These are phyloP conservation scores for Tribolium castaneum DNA, from an alignment of 1,140 invertebrate species.

Conservation along the genomic window DNA sequence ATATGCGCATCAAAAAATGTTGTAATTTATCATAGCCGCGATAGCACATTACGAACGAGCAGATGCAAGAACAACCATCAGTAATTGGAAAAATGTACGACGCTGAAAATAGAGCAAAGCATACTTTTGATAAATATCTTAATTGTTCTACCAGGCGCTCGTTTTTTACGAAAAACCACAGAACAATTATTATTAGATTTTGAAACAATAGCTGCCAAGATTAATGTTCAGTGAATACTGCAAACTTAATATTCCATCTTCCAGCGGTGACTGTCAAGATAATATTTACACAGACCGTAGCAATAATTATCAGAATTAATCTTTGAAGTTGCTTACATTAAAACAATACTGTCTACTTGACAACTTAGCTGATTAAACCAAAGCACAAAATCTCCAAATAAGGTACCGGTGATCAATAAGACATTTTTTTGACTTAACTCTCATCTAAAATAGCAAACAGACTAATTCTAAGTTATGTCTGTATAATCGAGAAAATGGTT, in stretches of 20 bases:
- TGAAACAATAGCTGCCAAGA: background rate
- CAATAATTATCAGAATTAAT: conserved; percentile 22
- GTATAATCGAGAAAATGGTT: too few species aligned
- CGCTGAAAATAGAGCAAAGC: background rate
- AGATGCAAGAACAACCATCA: background rate
- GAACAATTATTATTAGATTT: background rate
- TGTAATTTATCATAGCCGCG: background rate
- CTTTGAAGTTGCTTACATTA: background rate
- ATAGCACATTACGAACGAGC: background rate
- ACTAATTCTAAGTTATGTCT: too few species aligned
- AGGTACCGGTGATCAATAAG: background rate
- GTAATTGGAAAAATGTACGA: background rate
- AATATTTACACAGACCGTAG: conserved; percentile 4
- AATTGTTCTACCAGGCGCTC: background rate
- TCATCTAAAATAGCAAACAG: too few species aligned
- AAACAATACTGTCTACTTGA: conserved; percentile 1
- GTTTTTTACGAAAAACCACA: background rate
- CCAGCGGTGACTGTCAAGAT: conserved; percentile 6
- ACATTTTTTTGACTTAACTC: too few species aligned
- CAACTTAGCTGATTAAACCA: background rate
- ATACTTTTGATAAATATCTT: background rate
- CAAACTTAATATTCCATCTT: conserved; percentile 3
- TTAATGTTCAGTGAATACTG: background rate
- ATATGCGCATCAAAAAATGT: background rate
- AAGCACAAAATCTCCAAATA: background rate